Base-by-base conservation (phyloP, 2,797 vertebrate species). In the Acipenser transmontanus region DNA sequence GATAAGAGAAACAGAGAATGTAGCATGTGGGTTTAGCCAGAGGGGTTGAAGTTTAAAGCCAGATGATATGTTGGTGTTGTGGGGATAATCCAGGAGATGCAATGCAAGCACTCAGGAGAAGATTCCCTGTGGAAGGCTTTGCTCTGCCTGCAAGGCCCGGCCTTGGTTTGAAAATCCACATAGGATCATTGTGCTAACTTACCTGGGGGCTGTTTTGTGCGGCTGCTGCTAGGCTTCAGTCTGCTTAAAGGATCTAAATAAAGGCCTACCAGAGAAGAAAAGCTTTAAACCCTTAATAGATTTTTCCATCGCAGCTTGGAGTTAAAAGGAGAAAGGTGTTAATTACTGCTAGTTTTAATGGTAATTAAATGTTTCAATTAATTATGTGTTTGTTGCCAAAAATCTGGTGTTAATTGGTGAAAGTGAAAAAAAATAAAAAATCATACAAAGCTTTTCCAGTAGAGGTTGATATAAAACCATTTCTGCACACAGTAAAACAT, bases 291-390 rank as follows among this genome's bases (percentile, higher is more conserved):
- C 65, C 84, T 89, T 91, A 91, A 94, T 91, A 88, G 91, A 91
- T 92, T 93, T 86, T 86, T 79, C 82, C 78, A 70, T 56, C 81
- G 70, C 13, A 69, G 85, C 84, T 89, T 77, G 75, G 79, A 80
- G 83, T 75, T 76, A 80, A 84, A 77, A 71, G 80, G 77, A 80
- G 76, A 88, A 92, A 90, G 83, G 88, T 90, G 89, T 92, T 96
- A 93, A 95, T 97, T 95, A 94, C 88, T 81, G 81, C 88, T 89
- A 82, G 88, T 89, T 89, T 91, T 88, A 80, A 88, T 89, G 90
- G 90, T 92, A 93, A 93, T 92, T 90, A 88, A 94, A 88, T 84
- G 89, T 91, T 91, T 89, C 88, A 89, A 89, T 88, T 91, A 91
- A 88, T 88, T 84, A 72, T 69, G 76, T 80, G 86, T 89, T 88